Evolutionary conservation across 2,888 invertebrate genomes (phyloP).

Genomic region (Lumbricus terrestris): DNA sequence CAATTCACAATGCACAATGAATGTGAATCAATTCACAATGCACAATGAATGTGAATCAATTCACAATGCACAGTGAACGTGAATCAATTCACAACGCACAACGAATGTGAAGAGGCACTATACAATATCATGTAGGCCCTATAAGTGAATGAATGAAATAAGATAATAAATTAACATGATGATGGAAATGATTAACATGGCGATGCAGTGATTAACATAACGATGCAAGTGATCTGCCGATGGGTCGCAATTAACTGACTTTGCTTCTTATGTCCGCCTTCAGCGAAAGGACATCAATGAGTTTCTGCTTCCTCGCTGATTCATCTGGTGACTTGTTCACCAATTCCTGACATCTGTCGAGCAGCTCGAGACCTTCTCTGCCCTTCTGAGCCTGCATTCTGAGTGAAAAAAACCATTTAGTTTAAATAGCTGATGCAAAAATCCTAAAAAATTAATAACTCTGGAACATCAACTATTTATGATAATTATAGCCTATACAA

Average conservation of each 20-base stretch:
- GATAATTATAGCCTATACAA: not conserved
- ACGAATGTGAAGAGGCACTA: too few species aligned
- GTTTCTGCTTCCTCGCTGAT: not conserved
- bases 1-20: too few species aligned
- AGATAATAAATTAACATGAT: too few species aligned
- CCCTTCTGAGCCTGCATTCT: not conserved
- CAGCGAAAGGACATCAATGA: not conserved
- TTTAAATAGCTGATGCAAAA: not conserved
- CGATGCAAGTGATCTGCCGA: too few species aligned
- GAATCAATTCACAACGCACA: too few species aligned
- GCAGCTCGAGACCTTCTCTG: not conserved
- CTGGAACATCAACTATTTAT: not conserved
- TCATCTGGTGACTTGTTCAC: not conserved
- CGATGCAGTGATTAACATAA: too few species aligned
- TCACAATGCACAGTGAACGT: too few species aligned
- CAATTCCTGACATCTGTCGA: not conserved
- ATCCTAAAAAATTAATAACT: not conserved
- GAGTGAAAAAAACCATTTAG: too few species aligned
- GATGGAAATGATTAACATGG: too few species aligned
- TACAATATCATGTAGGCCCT: too few species aligned
- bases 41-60: not conserved
- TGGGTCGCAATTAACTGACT: not conserved
- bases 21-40: too few species aligned
- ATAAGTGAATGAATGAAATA: too few species aligned
- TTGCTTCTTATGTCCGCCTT: not conserved